Base-by-base conservation (phyloP, 2,113 vertebrate species). In the Pelusios castaneus region DNA sequence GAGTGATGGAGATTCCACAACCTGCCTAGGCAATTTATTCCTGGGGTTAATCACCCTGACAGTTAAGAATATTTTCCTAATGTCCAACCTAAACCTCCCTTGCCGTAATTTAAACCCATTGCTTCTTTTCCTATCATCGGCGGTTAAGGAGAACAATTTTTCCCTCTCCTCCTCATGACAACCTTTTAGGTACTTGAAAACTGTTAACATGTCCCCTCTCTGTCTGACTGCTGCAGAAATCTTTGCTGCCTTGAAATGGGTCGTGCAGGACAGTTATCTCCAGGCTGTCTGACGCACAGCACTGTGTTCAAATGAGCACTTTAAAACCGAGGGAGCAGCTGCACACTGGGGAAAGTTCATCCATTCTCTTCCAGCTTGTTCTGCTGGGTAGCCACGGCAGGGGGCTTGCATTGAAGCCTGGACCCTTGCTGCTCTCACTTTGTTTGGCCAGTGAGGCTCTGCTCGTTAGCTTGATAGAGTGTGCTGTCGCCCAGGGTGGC, bases 391-490 rank as follows among this genome's bases (percentile, higher is more conserved):
- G 58, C 75, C 25, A 78, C n/a, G 51, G 73, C 24, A 38, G 34
- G 49, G 75, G 75, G 82, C 89, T 81, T 82, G 4, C 83, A 24
- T 24, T 43, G 88, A 83, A 82, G 89, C 93, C 22, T 84, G 92
- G 92, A 88, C 94, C 93, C 96, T 96, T 24, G 22, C 94, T 85
- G 96, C 89, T 93, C 89, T 92, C n/a, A 1, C 1, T 93, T 63
- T 4, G 92, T 87, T 97, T 98, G 98, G 97, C 97, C 82, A n/a
- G 78, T 55, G 9, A 89, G 92, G 93, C 94, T 79, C 70, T 49
- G 92, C 98, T 97, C 97, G 60, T 97, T 97, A 98, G 97, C 95
- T 94, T 97, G 97, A 97, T 96, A 81, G 89, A 97, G 90, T 88
- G 87, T 43, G 90, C 90, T 97, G 96, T 95, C 96, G 63, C 90